Evolutionary conservation across 2,888 invertebrate genomes (phyloP), one percentile per base, ranked within the genome.

Genomic region (Leptopilina drosophilae): DNA sequence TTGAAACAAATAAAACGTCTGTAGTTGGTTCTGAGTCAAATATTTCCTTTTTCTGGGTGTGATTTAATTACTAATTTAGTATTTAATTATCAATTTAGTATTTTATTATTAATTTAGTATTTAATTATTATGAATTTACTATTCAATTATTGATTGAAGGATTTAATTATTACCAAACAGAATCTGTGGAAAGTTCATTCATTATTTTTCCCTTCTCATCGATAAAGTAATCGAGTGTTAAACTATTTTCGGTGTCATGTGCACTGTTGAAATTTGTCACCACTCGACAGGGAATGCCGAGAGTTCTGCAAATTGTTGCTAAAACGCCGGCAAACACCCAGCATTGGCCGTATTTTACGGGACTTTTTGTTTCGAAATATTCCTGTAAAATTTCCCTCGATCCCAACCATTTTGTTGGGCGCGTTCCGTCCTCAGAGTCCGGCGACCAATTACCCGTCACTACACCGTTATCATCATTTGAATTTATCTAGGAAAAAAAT

Each of bases 311-410:
- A 88, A 98, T 97, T 95, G 98, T 97, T 0, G 97, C 96, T 75
- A 98, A 92, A 26, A 98, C 96, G 0, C 98, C 98, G 3, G 98
- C 95, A 89, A 98, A 98, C 5, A 98, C 97, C 98, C 98, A 98
- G 89, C 98, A 98, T 87, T 98, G 98, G 0, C 97, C 98, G 90
- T 96, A 99, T 91, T 97, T 97, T 0, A 98, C 97, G 0, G 98
- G 96, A 85, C 95, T 96, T 88, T 96, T 96, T 78, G 95, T 96
- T 84, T 95, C 95, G 88, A 95, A 95, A 92, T 95, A 98, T 88
- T 96, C 94, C 90, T 97, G 97, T 14, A 98, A 91, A 83, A 98
- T 98, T 82, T 95, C 95, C 84, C 95, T 94, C 56, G 97, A 98
- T 0, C 98, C 98, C 33, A 96, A 93, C 98, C 98, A 99, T 87